Evolutionary conservation across 1,140 invertebrate genomes (phyloP).

Genomic region (Spodoptera frugiperda): DNA sequence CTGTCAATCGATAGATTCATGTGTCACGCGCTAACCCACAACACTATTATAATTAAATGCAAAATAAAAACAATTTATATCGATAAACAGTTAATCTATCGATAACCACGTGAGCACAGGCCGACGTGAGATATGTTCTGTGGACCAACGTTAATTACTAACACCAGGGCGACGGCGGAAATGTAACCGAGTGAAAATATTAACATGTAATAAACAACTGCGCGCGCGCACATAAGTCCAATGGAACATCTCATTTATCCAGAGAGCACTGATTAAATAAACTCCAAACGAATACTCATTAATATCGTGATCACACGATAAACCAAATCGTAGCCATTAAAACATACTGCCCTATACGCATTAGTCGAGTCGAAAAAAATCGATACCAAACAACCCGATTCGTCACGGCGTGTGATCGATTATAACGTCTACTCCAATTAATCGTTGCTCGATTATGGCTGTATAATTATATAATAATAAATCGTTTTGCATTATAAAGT

Average conservation of each 20-base stretch:
- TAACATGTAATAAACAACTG: slow-evolving; percentile 54
- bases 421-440: slow-evolving; percentile 64
- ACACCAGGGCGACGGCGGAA: slow-evolving; percentile 31
- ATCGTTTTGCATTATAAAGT: slow-evolving; percentile 65
- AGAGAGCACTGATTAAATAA: slow-evolving; percentile 55
- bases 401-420: slow-evolving; percentile 62
- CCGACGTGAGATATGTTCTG: slow-evolving; percentile 33
- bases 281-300: slow-evolving; percentile 64
- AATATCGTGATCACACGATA: slow-evolving; percentile 65
- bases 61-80: slow-evolving; percentile 38
- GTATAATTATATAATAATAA: slow-evolving; percentile 72
- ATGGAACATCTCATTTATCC: slow-evolving; percentile 63
- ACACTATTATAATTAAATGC: slow-evolving; percentile 10
- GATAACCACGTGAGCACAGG: background rate
- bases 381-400: slow-evolving; percentile 54
- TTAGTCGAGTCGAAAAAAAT: slow-evolving; percentile 51
- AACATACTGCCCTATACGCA: slow-evolving; percentile 47
- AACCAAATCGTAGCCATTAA: slow-evolving; percentile 64
- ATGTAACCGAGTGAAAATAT: slow-evolving; percentile 47
- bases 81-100: background rate
- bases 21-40: background rate
- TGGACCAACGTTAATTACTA: slow-evolving; percentile 43
- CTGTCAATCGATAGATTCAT: slow-evolving; percentile 19
- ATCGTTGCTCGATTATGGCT: slow-evolving; percentile 60
- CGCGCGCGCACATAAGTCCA: slow-evolving; percentile 56